Conservation (phyloP, 1,140 invertebrate genomes). For the Tenebrio molitor region DNA sequence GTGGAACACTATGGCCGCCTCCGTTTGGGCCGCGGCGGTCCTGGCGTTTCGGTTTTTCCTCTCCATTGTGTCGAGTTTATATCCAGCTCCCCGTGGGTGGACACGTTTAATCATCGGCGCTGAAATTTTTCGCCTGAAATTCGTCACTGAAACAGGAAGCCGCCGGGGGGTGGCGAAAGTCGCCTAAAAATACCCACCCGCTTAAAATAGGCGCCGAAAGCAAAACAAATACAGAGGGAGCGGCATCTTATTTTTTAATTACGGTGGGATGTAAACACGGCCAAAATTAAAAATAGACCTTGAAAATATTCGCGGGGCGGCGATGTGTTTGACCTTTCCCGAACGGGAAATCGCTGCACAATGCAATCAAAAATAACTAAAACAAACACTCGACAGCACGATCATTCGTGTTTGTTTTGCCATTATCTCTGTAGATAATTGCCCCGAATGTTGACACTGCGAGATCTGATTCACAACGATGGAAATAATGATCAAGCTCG, state of each 20-base stretch:
- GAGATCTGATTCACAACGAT: neutral
- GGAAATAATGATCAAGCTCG: neutral
- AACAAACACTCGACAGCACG: neutral
- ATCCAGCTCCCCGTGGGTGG: neutral
- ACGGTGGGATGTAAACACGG: neutral
- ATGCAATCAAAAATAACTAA: neutral
- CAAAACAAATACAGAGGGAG: neutral
- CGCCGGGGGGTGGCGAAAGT: neutral
- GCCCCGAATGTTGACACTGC: neutral
- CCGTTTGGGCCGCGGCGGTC: too few relatives aligned
- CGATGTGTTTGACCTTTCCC: neutral
- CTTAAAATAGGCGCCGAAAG: neutral
- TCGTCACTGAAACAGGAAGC: neutral
- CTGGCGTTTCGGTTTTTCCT: neutral
- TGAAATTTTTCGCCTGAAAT: conserved; percentile 18
- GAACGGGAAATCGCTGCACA: neutral
- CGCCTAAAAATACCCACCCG: neutral
- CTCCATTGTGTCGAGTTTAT: neutral
- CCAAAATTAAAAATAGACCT: neutral
- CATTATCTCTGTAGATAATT: neutral
- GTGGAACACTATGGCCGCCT: too few relatives aligned
- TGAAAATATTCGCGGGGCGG: neutral
- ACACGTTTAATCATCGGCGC: neutral
- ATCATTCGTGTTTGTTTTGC: neutral
- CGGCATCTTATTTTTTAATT: neutral